A percentile compares a stretch with the other conserved stretches of the same genome.
These are phyloP conservation scores for Mesitornis unicolor DNA, from an alignment of 2,113 vertebrate species.

Conservation along the genomic window DNA sequence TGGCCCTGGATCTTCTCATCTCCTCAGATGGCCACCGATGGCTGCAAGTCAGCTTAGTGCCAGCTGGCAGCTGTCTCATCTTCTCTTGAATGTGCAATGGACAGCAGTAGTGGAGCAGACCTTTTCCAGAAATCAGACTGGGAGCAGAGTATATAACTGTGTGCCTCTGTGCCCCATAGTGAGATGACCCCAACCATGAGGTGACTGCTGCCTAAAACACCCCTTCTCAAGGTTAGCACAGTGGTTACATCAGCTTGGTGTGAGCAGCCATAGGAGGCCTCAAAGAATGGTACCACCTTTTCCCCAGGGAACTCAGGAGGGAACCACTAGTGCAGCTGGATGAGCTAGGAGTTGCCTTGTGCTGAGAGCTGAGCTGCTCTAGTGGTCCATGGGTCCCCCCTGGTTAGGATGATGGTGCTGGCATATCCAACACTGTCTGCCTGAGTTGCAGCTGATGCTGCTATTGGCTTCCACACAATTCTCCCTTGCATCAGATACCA, in stretches of 20 bases:
- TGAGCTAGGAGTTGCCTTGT: not conserved
- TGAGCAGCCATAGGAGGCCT: not conserved
- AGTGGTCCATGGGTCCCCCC: not conserved
- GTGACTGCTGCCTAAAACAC: not conserved
- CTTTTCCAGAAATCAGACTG: not conserved
- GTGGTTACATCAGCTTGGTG: not conserved
- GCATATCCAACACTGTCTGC: not conserved
- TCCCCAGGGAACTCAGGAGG: fast-evolving
- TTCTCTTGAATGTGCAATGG: not conserved
- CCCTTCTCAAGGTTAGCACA: not conserved
- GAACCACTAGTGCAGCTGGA: fast-evolving
- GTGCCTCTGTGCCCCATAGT: fast-evolving
- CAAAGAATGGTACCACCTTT: not conserved
- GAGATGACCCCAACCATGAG: not conserved
- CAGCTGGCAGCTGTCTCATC: not conserved
- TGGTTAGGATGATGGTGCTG: not conserved
- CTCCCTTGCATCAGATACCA: fast-evolving
- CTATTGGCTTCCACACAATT: not conserved
- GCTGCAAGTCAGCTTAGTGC: not conserved
- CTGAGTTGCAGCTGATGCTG: not conserved
- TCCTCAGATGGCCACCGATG: not conserved
- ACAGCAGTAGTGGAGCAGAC: not conserved
- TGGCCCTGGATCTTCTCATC: not conserved
- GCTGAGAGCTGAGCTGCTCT: not conserved
- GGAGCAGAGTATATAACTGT: not conserved